phyloP scores from a whole-genome alignment of 2,888 invertebrate species.

The Crematogaster levior region DNA sequence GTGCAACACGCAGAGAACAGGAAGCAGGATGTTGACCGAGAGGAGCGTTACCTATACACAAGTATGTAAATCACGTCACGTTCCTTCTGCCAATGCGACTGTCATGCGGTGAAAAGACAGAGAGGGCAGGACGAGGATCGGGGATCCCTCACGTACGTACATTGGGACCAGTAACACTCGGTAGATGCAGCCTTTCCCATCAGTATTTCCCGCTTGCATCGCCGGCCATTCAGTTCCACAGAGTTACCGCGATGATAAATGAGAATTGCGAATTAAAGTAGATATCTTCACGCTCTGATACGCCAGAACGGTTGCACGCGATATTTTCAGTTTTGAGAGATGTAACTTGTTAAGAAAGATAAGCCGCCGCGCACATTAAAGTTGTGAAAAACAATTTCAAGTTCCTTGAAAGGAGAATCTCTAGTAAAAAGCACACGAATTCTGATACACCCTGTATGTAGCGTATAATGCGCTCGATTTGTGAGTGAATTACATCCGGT shows the following conservation, averaged over 20 bases:
- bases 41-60: constrained; percentile 54
- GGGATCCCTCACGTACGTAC: constrained; percentile 16
- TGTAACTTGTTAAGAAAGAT: neutral
- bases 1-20: constrained; percentile 56
- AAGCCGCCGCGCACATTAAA: neutral
- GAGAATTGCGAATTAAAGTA: constrained; percentile 13
- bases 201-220: constrained; percentile 6
- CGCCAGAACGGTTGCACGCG: neutral
- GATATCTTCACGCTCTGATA: constrained; percentile 20
- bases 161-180: constrained; percentile 20
- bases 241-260: constrained; percentile 30
- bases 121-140: constrained; percentile 34
- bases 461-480: constrained; percentile 30
- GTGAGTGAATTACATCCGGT: constrained; percentile 50
- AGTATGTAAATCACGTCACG: constrained; percentile 69
- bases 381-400: neutral
- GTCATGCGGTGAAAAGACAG: constrained; percentile 20
- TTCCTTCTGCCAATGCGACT: constrained; percentile 50
- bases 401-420: neutral
- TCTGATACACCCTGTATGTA: constrained; percentile 14
- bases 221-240: constrained; percentile 5
- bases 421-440: neutral
- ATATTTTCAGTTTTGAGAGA: constrained; percentile 8
- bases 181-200: constrained; percentile 42
- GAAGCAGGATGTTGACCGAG: constrained; percentile 72